phyloP scores from a whole-genome alignment of 2,888 invertebrate species.

The Scaptomyza polygonia region DNA sequence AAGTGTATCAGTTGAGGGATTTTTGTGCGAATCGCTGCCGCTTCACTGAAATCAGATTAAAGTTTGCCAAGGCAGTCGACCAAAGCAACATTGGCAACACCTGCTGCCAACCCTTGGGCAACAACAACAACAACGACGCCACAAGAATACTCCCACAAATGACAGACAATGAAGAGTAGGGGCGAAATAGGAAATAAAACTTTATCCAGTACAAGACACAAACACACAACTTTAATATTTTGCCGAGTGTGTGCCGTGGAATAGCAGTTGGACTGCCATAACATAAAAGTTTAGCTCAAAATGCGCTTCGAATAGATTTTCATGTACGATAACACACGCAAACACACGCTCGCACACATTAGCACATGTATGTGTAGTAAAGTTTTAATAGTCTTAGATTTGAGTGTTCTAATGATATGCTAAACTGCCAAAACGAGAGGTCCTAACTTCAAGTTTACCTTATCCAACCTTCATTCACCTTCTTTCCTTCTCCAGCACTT shows the following conservation, averaged over 20 bases:
- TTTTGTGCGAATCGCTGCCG: conserved; percentile 26
- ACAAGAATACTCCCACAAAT: background rate
- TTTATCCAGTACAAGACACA: conserved; percentile 27
- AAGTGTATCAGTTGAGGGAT: conserved; percentile 47
- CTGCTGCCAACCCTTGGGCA: conserved; percentile 20
- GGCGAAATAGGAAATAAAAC: conserved; percentile 16
- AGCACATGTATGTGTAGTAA: conserved; percentile 36
- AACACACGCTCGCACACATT: background rate
- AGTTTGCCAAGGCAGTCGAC: conserved; percentile 45
- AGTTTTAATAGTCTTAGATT: conserved; percentile 76
- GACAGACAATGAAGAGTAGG: background rate
- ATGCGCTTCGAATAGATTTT: conserved; percentile 45
- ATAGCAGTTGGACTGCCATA: conserved; percentile 42
- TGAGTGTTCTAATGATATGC: conserved; percentile 73
- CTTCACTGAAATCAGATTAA: conserved; percentile 65
- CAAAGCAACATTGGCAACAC: conserved; percentile 25
- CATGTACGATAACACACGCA: conserved; percentile 13
- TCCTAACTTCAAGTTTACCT: conserved; percentile 20
- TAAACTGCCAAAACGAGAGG: conserved; percentile 69
- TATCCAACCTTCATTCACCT: background rate
- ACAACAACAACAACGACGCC: background rate
- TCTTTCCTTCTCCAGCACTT: background rate
- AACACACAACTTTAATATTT: conserved; percentile 11
- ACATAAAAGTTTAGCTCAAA: conserved; percentile 47
- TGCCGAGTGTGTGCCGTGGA: conserved; percentile 18